Base-by-base conservation (phyloP, 2,888 invertebrate species). In the Mechanitis mazaeus region DNA sequence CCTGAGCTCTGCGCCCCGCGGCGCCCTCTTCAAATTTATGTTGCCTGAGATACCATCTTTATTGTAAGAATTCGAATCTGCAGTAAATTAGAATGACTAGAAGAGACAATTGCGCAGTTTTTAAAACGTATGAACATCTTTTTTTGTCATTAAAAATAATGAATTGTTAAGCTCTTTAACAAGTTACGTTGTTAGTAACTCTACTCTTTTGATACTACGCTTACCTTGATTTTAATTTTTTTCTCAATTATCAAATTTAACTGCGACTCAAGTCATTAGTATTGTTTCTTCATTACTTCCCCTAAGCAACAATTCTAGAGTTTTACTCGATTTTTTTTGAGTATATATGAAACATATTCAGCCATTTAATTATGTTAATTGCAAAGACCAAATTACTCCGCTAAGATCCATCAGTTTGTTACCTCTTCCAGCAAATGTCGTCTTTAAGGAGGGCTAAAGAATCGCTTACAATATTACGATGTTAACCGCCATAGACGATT, bases 391-490 rank as follows among this genome's bases (percentile, higher is more conserved):
- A 20, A 20, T 20, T 20, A 20, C 20, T 20, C 20, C 20, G 20
- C 20, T 20, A 20, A 20, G 20, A 20, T 20, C 20, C 20, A 20
- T 20, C 20, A 20, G 20, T 20, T 20, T 20, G 20, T 20, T 28
- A 42, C 42, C 72, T 11, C 66, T 69, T 80, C 79, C 67, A 76
- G 71, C 28, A 20, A 11, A n/a, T 56, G 64, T 71, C 69, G 45
- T 42, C 12, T 50, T 69, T 69, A 69, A 66, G 64, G 71, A 76
- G 80, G 81, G 78, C 75, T 75, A 77, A 78, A 84, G 87, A 86
- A 86, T 87, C 89, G 83, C 81, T 87, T 87, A 87, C 87, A 86
- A 87, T 88, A 90, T 89, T 86, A 88, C 85, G 84, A 85, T 84
- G 87, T 88, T 87, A 90, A 88, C 88, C 87, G 81, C 87, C 77